Conservation (phyloP, 2,888 invertebrate genomes). For the Oscheius sp. region DNA sequence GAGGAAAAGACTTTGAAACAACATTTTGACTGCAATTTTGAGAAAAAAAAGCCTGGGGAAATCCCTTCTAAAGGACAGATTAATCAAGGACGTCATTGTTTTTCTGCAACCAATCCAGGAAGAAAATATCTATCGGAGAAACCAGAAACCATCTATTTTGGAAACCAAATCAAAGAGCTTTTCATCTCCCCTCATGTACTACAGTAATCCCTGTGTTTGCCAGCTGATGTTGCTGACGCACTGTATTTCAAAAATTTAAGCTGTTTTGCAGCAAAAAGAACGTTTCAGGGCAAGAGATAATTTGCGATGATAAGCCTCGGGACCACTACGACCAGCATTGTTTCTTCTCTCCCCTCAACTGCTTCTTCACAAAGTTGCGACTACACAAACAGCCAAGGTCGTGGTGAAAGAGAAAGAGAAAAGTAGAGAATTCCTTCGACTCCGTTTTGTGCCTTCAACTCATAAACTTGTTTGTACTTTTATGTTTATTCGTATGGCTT, state of each 20-base stretch:
- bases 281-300: slow-evolving; percentile 28
- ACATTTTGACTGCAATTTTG: background rate
- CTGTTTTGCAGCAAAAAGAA: background rate
- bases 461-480: slow-evolving; percentile 1
- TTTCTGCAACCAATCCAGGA: background rate
- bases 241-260: background rate
- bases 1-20: slow-evolving; percentile 3
- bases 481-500: slow-evolving; percentile 27
- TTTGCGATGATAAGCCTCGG: background rate
- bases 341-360: slow-evolving; percentile 50
- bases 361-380: slow-evolving; percentile 42
- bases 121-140: too few relatives aligned
- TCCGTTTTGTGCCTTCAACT: slow-evolving; percentile 16
- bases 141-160: too few relatives aligned
- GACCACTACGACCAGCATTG: slow-evolving; percentile 32
- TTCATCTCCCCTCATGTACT: background rate
- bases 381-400: slow-evolving; percentile 27
- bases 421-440: background rate
- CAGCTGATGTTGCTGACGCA: background rate
- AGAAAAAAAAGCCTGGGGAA: slow-evolving; percentile 13
- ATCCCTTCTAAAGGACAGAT: too few relatives aligned
- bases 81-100: background rate
- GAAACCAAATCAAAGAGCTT: background rate
- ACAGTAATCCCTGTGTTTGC: background rate
- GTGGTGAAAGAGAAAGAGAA: too few relatives aligned